Percentiles rank a stretch among this genome's conserved stretches.
These are phyloP conservation scores for Imbricaverruca yamaguchii DNA, from an alignment of 2,888 invertebrate species.

Conservation along the genomic window DNA sequence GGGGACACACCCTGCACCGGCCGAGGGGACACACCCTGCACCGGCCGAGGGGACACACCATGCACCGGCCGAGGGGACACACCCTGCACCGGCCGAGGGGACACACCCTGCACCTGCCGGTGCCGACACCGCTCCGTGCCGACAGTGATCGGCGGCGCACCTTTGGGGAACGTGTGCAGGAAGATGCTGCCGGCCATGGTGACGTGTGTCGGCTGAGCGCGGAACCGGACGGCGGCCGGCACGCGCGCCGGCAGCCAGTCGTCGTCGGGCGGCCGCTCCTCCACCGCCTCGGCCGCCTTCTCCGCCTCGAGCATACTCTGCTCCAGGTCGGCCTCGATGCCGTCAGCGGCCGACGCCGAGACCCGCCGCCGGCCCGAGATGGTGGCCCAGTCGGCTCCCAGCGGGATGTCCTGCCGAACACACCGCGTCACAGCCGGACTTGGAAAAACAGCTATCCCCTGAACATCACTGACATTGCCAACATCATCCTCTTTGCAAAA, in stretches of 20 bases:
- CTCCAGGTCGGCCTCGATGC: constrained; percentile 28
- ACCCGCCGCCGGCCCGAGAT: constrained; percentile 34
- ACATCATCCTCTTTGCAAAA: no score
- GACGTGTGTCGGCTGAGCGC: constrained; percentile 56
- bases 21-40: background rate
- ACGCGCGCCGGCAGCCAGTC: constrained; percentile 56
- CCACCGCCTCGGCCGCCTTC: background rate
- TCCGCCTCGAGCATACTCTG: background rate
- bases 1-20: background rate
- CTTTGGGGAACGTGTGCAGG: constrained; percentile 34
- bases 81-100: background rate
- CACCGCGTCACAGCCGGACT: no score
- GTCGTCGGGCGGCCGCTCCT: constrained; percentile 40
- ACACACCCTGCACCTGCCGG: background rate
- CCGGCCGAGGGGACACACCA: background rate
- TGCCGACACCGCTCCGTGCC: no score
- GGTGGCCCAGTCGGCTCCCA: constrained; percentile 14
- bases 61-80: no score
- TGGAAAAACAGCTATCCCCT: no score
- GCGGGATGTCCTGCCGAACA: background rate
- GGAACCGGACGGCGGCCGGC: constrained; percentile 49
- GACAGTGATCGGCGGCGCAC: constrained; percentile 28
- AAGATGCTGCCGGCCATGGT: constrained; percentile 44
- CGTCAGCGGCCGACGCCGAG: constrained; percentile 27
- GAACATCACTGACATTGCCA: no score